Base-by-base conservation (phyloP, 2,113 vertebrate genomes). In the Petroica traversi region DNA sequence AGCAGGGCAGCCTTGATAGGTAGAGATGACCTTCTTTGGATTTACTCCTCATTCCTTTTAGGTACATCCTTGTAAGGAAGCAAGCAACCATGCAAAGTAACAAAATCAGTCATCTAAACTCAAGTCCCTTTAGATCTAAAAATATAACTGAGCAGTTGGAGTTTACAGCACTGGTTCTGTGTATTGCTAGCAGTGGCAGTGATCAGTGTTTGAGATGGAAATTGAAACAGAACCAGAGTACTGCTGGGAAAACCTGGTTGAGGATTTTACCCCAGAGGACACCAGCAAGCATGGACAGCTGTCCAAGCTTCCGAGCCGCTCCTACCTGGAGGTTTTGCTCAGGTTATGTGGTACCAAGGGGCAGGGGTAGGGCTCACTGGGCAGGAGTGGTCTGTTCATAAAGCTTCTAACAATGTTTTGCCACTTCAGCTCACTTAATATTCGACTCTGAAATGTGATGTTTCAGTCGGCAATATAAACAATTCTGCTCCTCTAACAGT, bases 1-100 rank as follows among this genome's bases (percentile, higher is more conserved):
- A 94, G 59, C 46, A 96, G 79, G 94, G 83, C 20, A 78, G 52
- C 54, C 88, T 97, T 93, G n/a, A 69, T 71, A 75, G 57, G 84
- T 92, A 87, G 93, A 96, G 34, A 49, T 82, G 57, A 68, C 48
- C 62, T 58, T 73, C 45, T 93, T 86, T 83, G 77, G 82, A 89
- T 59, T 74, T 85, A 78, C 29, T 94, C 31, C 54, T 82, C 55
- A 26, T 88, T 96, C 71, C 67, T 40, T 84, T 93, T 52, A 79
- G 66, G 20, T 62, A 13, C 33, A 28, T 86, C 10, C 29, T 92
- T 96, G 6, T 1, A 92, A 43, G 22, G 25, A 83, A 83, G 52
- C 29, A 90, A 72, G 41, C 36, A 95, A 88, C 40, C 26, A n/a
- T 49, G 71, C 83, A 46, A 68, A 45, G 43, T 61, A 62, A 5